Conservation (phyloP, 2,888 invertebrate species). For the Incurvaria masculella region DNA sequence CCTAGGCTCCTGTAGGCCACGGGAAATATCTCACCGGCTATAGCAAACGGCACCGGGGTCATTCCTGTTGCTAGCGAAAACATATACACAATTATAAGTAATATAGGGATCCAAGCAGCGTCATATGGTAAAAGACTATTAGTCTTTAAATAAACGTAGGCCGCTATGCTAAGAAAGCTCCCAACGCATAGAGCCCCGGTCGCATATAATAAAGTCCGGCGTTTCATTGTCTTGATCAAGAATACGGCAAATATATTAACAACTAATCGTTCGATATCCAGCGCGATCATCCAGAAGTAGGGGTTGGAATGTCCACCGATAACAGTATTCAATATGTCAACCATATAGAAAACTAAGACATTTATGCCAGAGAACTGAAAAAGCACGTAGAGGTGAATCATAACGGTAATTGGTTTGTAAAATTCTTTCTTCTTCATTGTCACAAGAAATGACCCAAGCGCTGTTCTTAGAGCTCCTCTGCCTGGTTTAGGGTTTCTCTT, state of each 20-base stretch:
- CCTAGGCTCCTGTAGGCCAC: constrained; percentile 60
- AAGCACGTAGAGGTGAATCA: constrained; percentile 61
- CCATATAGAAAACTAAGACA: constrained; percentile 66
- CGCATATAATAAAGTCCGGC: constrained; percentile 57
- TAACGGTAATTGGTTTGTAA: constrained; percentile 56
- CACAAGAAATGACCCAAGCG: constrained; percentile 17
- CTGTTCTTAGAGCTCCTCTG: neutral
- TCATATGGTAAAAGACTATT: constrained; percentile 28
- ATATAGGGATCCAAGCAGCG: constrained; percentile 46
- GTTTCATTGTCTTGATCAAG: constrained; percentile 56
- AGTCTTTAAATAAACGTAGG: constrained; percentile 36
- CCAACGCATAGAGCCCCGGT: constrained; percentile 58
- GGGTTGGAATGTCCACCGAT: constrained; percentile 60
- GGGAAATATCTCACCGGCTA: constrained; percentile 70
- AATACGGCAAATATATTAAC: constrained; percentile 61
- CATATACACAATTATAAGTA: constrained; percentile 53
- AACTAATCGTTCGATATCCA: constrained; percentile 60
- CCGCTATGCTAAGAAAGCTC: constrained; percentile 55
- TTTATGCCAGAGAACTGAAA: constrained; percentile 70
- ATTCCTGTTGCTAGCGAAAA: constrained; percentile 58
- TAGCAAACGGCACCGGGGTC: constrained; percentile 66
- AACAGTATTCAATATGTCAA: constrained; percentile 58
- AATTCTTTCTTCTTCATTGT: constrained; percentile 51
- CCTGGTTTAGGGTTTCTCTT: constrained; percentile 22
- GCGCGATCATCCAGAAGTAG: constrained; percentile 60